phyloP scores from a whole-genome alignment of 2,888 invertebrate species.

The Timema cristinae region DNA sequence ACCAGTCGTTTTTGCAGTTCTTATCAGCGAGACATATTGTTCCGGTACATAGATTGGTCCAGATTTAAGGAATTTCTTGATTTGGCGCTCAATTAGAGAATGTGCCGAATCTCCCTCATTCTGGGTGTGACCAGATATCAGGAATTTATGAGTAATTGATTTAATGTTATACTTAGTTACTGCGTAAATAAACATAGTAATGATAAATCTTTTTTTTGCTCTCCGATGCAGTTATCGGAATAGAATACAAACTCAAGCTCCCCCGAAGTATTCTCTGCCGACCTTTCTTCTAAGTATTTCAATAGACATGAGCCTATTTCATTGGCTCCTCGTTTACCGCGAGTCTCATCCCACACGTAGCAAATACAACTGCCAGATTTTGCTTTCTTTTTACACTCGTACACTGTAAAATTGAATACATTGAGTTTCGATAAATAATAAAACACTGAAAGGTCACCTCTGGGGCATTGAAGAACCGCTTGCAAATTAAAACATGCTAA shows the following conservation, averaged over 20 bases:
- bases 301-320: slow-evolving; percentile 35
- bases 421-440: slow-evolving; percentile 32
- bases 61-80: slow-evolving; percentile 25
- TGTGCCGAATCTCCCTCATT: slow-evolving; percentile 36
- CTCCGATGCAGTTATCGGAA: slow-evolving; percentile 37
- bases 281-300: slow-evolving; percentile 24
- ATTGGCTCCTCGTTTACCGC: slow-evolving; percentile 31
- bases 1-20: slow-evolving; percentile 5
- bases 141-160: slow-evolving; percentile 34
- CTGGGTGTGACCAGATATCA: slow-evolving; percentile 34
- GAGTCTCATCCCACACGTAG: slow-evolving; percentile 35
- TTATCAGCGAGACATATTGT: slow-evolving; percentile 17
- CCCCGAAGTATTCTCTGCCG: not conserved
- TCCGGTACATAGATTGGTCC: slow-evolving; percentile 26
- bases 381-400: slow-evolving; percentile 4
- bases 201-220: slow-evolving; percentile 36
- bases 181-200: slow-evolving; percentile 32
- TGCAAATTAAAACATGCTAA: slow-evolving; percentile 39
- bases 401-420: slow-evolving; percentile 26
- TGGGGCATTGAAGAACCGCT: slow-evolving; percentile 38
- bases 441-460: slow-evolving; percentile 35
- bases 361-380: slow-evolving; percentile 22
- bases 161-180: slow-evolving; percentile 28
- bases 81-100: slow-evolving; percentile 33
- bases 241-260: slow-evolving; percentile 31